These are phyloP conservation scores for Atractosteus spatula DNA, from an alignment of 2,113 vertebrate species.

Conservation along the genomic window DNA sequence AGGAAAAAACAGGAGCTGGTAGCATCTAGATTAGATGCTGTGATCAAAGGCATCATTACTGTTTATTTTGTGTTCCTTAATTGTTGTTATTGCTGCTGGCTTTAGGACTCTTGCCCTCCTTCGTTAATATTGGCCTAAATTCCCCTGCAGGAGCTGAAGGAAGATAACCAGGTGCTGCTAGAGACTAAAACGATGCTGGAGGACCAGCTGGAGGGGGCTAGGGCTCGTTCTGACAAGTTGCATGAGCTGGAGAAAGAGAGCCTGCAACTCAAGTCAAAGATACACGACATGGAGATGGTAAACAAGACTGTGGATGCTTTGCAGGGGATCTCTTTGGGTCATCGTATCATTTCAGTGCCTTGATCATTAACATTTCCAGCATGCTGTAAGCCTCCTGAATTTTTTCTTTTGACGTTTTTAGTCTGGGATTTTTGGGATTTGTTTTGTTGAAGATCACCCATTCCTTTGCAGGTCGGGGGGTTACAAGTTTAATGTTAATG, in stretches of 20 bases:
- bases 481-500: too few species aligned
- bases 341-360: too few species aligned
- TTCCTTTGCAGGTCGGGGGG: too few species aligned
- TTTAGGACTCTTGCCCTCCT: slow-evolving; percentile 2
- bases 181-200: slow-evolving; percentile 97
- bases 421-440: too few species aligned
- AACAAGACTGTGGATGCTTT: background rate
- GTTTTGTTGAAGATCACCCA: too few species aligned
- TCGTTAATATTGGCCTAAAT: background rate
- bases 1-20: background rate
- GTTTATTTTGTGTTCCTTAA: background rate
- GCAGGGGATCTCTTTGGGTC: too few species aligned
- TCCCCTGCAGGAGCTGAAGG: slow-evolving; percentile 86
- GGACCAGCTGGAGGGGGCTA: slow-evolving; percentile 86
- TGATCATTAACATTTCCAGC: too few species aligned
- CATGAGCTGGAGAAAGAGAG: slow-evolving; percentile 96
- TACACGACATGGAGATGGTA: slow-evolving; percentile 96
- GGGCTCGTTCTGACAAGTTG: slow-evolving; percentile 90
- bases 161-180: slow-evolving; percentile 94
- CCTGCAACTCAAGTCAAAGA: slow-evolving; percentile 89
- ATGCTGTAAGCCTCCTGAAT: too few species aligned
- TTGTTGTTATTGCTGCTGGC: background rate
- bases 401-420: too few species aligned
- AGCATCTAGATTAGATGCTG: background rate
- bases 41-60: background rate